These are phyloP conservation scores for Daktulosphaira vitifoliae DNA, from an alignment of 1,140 invertebrate species.

Conservation along the genomic window DNA sequence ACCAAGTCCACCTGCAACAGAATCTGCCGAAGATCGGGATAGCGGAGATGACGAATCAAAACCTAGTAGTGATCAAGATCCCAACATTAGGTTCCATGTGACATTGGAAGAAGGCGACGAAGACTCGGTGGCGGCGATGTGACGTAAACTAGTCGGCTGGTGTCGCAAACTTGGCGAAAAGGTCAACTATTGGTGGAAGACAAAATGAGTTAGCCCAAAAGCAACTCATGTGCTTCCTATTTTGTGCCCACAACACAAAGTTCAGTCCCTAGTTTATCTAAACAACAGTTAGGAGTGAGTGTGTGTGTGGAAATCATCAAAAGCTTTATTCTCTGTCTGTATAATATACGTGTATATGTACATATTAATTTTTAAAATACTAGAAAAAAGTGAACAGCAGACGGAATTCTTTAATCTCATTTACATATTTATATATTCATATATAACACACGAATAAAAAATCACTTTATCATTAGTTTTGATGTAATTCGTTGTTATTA, in stretches of 20 bases:
- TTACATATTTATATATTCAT: slow-evolving; percentile 3
- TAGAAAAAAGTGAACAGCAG: background rate
- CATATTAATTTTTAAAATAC: background rate
- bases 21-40: slow-evolving; percentile 33
- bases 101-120: slow-evolving; percentile 72
- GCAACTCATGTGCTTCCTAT: too few relatives aligned
- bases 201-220: slow-evolving; percentile 6
- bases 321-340: slow-evolving; percentile 15
- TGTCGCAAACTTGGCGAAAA: slow-evolving; percentile 76
- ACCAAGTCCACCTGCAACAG: slow-evolving; percentile 46
- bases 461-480: slow-evolving; percentile 21
- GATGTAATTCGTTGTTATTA: slow-evolving; percentile 26
- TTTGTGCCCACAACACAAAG: too few relatives aligned
- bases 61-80: slow-evolving; percentile 15
- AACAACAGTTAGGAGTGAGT: too few relatives aligned
- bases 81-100: slow-evolving; percentile 53
- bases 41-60: slow-evolving; percentile 36
- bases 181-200: slow-evolving; percentile 64
- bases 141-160: slow-evolving; percentile 74
- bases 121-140: slow-evolving; percentile 58
- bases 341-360: too few relatives aligned
- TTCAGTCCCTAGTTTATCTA: too few relatives aligned
- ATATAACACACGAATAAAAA: slow-evolving; percentile 17
- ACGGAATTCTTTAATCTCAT: slow-evolving; percentile 30
- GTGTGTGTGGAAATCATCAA: background rate